A percentile compares a stretch with the other conserved stretches of the same genome.
These are phyloP conservation scores for Drosophila busckii DNA, from an alignment of 1,140 invertebrate genomes.

Conservation along the genomic window DNA sequence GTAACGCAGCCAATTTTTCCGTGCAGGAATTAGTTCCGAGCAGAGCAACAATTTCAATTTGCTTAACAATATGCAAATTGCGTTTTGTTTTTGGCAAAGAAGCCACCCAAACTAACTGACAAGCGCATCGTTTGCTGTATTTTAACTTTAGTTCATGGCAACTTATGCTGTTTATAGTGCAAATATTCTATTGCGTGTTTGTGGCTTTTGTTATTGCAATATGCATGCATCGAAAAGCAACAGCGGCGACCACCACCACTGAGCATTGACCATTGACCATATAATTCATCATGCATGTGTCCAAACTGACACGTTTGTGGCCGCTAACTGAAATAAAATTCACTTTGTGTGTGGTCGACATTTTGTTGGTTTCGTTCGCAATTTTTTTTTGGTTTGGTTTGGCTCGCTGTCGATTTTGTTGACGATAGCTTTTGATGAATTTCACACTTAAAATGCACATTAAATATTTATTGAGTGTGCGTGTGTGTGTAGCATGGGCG, in stretches of 20 bases:
- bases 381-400: slow-evolving; percentile 6
- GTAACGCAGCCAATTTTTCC: slow-evolving; percentile 1
- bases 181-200: too few species aligned
- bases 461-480: slow-evolving; percentile 8
- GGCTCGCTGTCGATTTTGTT: slow-evolving; percentile 5
- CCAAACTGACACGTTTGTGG: slow-evolving; percentile 72
- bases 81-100: too few species aligned
- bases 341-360: slow-evolving; percentile 64
- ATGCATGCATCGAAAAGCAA: too few species aligned
- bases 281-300: slow-evolving; percentile 76
- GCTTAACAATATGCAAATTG: too few species aligned
- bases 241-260: slow-evolving; percentile 18
- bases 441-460: slow-evolving; percentile 26
- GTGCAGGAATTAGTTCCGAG: not conserved
- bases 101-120: too few species aligned
- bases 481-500: slow-evolving; percentile 21
- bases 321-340: slow-evolving; percentile 70
- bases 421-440: slow-evolving; percentile 46
- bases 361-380: slow-evolving; percentile 16
- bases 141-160: too few species aligned
- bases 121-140: too few species aligned
- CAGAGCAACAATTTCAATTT: not conserved
- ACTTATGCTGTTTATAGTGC: too few species aligned
- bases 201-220: too few species aligned
- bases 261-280: too few species aligned